phyloP scores from a whole-genome alignment of 2,888 invertebrate species.

The Caenorhabditis sp. region DNA sequence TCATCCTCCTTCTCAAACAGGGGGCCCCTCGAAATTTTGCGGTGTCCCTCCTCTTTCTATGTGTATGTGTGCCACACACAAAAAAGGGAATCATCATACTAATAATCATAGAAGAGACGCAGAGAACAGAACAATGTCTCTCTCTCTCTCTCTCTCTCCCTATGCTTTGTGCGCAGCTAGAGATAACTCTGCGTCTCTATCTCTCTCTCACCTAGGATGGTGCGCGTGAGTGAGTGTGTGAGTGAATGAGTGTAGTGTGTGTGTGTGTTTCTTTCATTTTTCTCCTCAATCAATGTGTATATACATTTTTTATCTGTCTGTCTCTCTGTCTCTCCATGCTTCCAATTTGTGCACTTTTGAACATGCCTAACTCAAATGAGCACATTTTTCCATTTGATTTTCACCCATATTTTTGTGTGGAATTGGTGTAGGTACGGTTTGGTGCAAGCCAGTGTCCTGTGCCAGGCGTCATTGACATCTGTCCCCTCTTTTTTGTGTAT shows the following conservation, averaged over 20 bases:
- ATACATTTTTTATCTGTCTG: not conserved
- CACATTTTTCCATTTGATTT: not conserved
- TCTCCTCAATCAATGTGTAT: not conserved
- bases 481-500: too few species aligned
- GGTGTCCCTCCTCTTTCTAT: not conserved
- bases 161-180: not conserved
- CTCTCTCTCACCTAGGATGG: not conserved
- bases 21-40: not conserved
- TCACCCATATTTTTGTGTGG: too few species aligned
- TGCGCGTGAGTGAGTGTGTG: not conserved
- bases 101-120: not conserved
- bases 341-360: not conserved
- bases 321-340: not conserved
- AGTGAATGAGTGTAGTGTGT: not conserved
- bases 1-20: not conserved
- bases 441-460: too few species aligned
- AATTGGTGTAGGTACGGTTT: too few species aligned
- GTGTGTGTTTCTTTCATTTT: not conserved
- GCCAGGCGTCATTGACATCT: too few species aligned
- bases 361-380: not conserved
- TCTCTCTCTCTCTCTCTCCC: not conserved
- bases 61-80: not conserved
- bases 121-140: not conserved
- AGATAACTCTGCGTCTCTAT: conserved; percentile 2
- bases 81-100: not conserved